A percentile compares a stretch with the other conserved stretches of the same genome.
Conservation (phyloP, 2,113 vertebrate species). For the Otolemur garnettii region DNA sequence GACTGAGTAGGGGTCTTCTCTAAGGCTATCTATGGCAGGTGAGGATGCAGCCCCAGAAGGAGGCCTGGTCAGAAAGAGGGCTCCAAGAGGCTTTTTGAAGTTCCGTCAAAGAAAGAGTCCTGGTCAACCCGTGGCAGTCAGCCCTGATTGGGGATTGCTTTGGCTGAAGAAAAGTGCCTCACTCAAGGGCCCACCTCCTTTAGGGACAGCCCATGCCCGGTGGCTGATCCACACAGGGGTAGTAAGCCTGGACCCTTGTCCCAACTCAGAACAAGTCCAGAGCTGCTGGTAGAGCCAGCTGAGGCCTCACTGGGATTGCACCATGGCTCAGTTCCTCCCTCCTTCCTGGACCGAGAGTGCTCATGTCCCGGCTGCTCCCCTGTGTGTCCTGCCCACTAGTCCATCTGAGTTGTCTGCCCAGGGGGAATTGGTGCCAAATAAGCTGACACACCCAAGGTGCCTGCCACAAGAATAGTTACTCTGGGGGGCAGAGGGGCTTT, state of each 20-base stretch:
- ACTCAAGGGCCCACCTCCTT: neutral
- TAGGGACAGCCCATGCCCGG: neutral
- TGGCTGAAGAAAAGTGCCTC: neutral
- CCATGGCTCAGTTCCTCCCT: neutral
- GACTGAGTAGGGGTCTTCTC: neutral
- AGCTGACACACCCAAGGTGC: neutral
- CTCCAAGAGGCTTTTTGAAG: neutral
- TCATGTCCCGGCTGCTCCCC: neutral
- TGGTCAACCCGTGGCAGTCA: neutral
- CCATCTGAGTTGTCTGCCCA: too few species aligned
- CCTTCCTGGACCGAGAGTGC: neutral
- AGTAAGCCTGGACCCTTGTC: neutral
- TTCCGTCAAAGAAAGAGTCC: neutral
- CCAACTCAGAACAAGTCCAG: neutral
- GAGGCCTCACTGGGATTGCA: neutral
- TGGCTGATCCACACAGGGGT: neutral
- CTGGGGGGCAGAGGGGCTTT: neutral
- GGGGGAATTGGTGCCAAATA: neutral
- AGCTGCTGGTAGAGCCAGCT: neutral
- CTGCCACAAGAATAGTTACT: neutral
- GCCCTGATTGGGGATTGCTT: neutral
- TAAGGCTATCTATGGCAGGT: neutral
- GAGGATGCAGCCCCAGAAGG: neutral
- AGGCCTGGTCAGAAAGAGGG: neutral
- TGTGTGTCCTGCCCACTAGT: neutral